These are phyloP conservation scores for Hemicordylus capensis DNA, from an alignment of 2,113 vertebrate species.

Conservation along the genomic window DNA sequence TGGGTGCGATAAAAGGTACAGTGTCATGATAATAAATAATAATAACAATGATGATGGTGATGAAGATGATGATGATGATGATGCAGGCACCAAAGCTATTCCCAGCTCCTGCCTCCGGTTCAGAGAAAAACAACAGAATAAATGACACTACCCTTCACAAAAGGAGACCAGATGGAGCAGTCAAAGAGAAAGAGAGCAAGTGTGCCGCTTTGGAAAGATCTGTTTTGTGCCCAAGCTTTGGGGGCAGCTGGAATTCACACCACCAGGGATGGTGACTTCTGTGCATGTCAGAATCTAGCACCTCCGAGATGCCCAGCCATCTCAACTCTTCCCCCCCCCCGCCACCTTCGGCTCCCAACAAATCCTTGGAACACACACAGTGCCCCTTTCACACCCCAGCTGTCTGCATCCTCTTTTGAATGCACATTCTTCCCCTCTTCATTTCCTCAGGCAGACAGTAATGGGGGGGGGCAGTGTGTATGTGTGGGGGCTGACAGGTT, in stretches of 20 bases:
- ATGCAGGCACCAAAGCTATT: too few relatives aligned
- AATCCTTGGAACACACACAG: not conserved
- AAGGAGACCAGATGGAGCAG: not conserved
- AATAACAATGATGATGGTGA: not conserved
- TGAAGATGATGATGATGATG: not conserved
- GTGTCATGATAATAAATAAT: not conserved
- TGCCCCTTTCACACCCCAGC: not conserved
- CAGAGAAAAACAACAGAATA: not conserved
- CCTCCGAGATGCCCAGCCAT: not conserved
- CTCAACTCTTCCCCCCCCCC: not conserved
- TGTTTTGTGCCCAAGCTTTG: not conserved
- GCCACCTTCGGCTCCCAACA: not conserved
- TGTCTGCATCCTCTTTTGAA: not conserved
- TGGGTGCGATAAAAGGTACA: not conserved
- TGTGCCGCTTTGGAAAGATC: not conserved
- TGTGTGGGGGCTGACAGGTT: conserved; percentile 1
- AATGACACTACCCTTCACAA: not conserved
- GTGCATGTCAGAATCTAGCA: not conserved
- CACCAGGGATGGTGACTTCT: not conserved
- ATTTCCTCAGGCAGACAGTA: not conserved
- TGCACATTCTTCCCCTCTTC: not conserved
- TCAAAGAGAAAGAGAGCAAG: not conserved
- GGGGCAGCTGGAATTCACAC: not conserved
- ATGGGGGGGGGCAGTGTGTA: not conserved
- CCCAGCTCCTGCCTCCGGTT: not conserved